Evolutionary conservation across 2,113 vertebrate genomes (phyloP).

Genomic region (Peromyscus leucopus): DNA sequence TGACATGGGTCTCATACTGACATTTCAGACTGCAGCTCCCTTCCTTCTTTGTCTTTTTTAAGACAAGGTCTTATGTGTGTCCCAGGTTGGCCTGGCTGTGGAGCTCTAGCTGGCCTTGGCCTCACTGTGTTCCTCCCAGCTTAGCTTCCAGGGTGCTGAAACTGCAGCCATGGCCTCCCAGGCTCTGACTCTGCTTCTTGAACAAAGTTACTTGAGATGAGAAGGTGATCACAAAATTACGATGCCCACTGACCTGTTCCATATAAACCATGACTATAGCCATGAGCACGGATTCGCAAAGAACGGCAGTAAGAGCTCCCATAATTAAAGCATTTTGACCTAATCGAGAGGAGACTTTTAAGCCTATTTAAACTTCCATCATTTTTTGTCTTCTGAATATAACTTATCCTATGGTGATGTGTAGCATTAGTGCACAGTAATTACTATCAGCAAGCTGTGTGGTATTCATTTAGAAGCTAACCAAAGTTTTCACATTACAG

Average conservation of each 20-base stretch:
- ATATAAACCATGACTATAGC: neutral
- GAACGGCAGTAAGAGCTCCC: neutral
- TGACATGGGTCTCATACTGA: neutral
- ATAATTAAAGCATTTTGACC: neutral
- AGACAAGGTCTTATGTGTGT: neutral
- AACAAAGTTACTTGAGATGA: neutral
- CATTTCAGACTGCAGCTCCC: neutral
- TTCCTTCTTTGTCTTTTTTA: neutral
- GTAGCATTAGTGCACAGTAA: neutral
- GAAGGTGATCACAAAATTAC: conserved; percentile 48
- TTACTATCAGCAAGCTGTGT: neutral
- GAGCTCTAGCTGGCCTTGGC: neutral
- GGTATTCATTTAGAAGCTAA: neutral
- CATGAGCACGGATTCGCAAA: neutral
- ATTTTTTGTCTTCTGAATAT: conserved; percentile 48
- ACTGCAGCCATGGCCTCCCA: neutral
- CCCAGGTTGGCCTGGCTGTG: neutral
- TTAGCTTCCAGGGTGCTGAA: neutral
- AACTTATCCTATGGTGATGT: neutral
- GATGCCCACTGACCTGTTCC: neutral
- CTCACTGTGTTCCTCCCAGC: neutral
- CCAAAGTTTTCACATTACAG: neutral
- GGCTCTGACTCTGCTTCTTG: neutral
- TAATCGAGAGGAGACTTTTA: neutral
- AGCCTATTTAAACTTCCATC: neutral